Conservation (phyloP, 2,888 invertebrate genomes). For the Drosophila gaucha region DNA sequence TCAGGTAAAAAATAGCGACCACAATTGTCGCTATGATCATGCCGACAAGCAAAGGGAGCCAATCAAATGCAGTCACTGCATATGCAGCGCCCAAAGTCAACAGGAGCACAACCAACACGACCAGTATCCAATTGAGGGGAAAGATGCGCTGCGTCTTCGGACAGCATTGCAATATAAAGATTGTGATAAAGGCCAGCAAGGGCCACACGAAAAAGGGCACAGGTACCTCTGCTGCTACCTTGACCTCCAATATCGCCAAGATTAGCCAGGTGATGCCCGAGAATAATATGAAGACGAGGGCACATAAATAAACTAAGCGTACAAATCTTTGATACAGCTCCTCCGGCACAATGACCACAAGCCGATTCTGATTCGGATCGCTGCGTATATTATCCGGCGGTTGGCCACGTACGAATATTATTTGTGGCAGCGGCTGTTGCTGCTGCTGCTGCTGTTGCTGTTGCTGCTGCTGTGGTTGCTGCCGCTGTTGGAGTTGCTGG, state of each 20-base stretch:
- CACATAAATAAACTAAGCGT: conserved; percentile 1
- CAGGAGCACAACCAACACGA: neutral
- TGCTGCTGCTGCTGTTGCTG: neutral
- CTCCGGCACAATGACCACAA: conserved; percentile 7
- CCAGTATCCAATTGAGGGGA: conserved; percentile 25
- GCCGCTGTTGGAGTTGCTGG: neutral
- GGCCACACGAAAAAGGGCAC: conserved; percentile 23
- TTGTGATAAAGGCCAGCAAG: neutral
- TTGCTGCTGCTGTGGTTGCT: conserved; percentile 1
- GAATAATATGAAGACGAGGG: neutral
- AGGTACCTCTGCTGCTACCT: neutral
- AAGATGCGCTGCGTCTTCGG: conserved; percentile 1
- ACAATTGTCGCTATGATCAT: neutral
- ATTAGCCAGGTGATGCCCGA: neutral
- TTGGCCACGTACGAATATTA: neutral
- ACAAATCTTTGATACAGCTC: neutral
- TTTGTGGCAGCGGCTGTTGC: neutral
- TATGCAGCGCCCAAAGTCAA: conserved; percentile 12
- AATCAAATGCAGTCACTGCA: accelerated
- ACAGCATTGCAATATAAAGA: conserved; percentile 8
- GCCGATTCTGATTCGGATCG: neutral
- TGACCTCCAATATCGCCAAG: neutral
- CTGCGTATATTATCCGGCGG: neutral
- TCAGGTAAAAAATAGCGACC: conserved; percentile 7
- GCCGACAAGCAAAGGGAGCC: accelerated